Conservation (phyloP, 2,113 vertebrate genomes). For the Ochotona curzoniae region DNA sequence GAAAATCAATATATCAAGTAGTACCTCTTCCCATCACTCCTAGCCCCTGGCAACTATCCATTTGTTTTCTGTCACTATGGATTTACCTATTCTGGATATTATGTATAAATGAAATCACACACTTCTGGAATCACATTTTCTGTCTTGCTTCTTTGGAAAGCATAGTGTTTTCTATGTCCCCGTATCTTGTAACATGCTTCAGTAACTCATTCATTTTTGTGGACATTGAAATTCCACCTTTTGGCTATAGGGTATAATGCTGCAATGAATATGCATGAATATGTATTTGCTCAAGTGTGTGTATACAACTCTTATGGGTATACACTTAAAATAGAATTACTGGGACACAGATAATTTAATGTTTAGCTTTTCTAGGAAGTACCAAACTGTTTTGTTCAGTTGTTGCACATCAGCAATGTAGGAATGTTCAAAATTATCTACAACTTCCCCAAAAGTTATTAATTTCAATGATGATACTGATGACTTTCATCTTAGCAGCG, state of each 20-base stretch:
- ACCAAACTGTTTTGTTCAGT: background rate
- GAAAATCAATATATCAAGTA: background rate
- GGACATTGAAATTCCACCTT: background rate
- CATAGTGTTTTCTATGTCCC: background rate
- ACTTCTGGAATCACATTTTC: background rate
- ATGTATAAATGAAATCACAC: background rate
- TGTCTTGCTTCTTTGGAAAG: background rate
- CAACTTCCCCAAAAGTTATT: background rate
- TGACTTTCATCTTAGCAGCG: background rate
- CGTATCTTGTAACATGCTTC: background rate
- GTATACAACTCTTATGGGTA: background rate
- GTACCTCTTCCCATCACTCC: background rate
- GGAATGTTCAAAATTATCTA: background rate
- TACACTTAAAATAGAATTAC: background rate
- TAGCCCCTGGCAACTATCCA: background rate
- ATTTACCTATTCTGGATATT: background rate
- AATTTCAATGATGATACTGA: background rate
- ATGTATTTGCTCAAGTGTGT: background rate
- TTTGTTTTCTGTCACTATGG: background rate
- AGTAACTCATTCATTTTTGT: background rate
- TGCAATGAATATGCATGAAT: background rate
- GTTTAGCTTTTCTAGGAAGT: constrained; percentile 8
- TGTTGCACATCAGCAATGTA: background rate
- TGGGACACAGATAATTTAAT: background rate
- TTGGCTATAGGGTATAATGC: background rate